A percentile compares a stretch with the other conserved stretches of the same genome.
phyloP scores from a whole-genome alignment of 2,888 invertebrate species.

The Crioceris asparagi region DNA sequence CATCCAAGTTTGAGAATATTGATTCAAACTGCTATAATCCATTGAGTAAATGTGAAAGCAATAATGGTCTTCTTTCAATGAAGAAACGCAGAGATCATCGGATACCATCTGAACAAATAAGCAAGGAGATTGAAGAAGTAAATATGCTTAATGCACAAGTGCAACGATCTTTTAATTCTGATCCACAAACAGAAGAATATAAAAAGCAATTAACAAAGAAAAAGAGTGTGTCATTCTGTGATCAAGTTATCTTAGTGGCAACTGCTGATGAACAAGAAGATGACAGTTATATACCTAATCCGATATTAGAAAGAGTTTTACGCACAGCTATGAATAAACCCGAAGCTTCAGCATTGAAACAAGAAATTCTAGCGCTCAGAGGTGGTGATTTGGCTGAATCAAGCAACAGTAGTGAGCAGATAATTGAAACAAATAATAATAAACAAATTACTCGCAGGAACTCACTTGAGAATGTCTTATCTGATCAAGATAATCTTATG shows the following conservation, averaged over 20 bases:
- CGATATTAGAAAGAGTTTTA: constrained; percentile 75
- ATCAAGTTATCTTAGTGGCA: constrained; percentile 85
- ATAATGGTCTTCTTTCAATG: constrained; percentile 18
- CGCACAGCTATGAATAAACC: constrained; percentile 71
- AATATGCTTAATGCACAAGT: constrained; percentile 46
- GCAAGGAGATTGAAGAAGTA: constrained; percentile 46
- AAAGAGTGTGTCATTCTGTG: constrained; percentile 91
- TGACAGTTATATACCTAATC: constrained; percentile 83
- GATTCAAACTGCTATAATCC: no score
- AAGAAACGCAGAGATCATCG: constrained; percentile 26
- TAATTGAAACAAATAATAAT: no score
- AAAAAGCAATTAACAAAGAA: constrained; percentile 56
- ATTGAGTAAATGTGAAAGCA: constrained; percentile 11
- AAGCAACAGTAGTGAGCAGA: no score
- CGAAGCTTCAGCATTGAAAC: constrained; percentile 44
- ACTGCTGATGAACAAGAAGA: constrained; percentile 88
- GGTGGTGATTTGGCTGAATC: not conserved
- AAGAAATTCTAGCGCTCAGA: constrained; percentile 42
- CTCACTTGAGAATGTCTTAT: no score
- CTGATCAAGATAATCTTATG: no score
- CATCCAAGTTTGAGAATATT: constrained; percentile 63
- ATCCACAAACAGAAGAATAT: constrained; percentile 33
- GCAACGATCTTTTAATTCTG: constrained; percentile 37
- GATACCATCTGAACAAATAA: constrained; percentile 42
- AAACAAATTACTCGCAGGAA: no score